Conservation (phyloP, 2,888 invertebrate genomes). For the Idaea aversata region DNA sequence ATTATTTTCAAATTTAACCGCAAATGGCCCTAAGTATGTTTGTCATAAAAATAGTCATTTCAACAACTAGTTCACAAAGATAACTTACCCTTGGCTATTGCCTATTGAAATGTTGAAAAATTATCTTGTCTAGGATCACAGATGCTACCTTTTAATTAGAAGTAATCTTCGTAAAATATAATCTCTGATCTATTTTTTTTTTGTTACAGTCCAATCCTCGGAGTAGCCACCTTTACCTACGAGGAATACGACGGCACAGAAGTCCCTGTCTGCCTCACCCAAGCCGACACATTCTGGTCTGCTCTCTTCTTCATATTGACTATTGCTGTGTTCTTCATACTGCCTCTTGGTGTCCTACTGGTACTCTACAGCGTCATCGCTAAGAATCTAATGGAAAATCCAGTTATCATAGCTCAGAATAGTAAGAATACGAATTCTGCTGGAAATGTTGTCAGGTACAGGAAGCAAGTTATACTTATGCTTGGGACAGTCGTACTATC, state of each 20-base stretch:
- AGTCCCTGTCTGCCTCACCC: constrained; percentile 90
- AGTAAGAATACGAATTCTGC: constrained; percentile 69
- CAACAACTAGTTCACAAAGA: too few relatives aligned
- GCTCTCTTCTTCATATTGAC: constrained; percentile 89
- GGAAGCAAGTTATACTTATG: constrained; percentile 93
- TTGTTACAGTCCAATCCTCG: constrained; percentile 88
- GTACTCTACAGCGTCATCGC: constrained; percentile 92
- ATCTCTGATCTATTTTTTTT: constrained; percentile 21
- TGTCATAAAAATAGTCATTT: too few relatives aligned
- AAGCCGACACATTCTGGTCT: constrained; percentile 88
- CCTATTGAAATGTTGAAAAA: too few relatives aligned
- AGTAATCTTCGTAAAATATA: too few relatives aligned
- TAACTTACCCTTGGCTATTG: too few relatives aligned
- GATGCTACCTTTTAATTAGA: too few relatives aligned
- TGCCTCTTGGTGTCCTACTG: constrained; percentile 90
- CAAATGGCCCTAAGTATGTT: too few relatives aligned
- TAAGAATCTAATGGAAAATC: constrained; percentile 90
- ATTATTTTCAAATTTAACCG: too few relatives aligned
- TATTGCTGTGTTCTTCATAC: constrained; percentile 90
- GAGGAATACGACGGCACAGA: constrained; percentile 87
- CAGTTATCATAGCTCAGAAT: constrained; percentile 84
- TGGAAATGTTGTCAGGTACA: constrained; percentile 84
- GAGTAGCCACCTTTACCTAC: constrained; percentile 87
- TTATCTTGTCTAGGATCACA: too few relatives aligned
- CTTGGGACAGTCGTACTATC: constrained; percentile 93